Conservation (phyloP, 2,888 invertebrate species). For the Aquatica leii region DNA sequence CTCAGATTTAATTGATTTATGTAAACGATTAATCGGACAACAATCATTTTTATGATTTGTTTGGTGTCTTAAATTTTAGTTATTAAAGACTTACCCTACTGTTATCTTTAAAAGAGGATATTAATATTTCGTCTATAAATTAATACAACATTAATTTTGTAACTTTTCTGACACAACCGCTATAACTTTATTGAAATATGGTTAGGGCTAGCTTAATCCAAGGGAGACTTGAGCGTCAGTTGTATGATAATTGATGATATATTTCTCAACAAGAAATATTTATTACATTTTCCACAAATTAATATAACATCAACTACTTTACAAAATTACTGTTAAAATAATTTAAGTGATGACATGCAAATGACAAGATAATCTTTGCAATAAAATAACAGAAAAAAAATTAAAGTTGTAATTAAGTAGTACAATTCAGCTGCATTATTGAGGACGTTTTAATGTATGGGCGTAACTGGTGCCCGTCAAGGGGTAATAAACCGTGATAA, state of each 20-base stretch:
- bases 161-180: slow-evolving; percentile 4
- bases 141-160: slow-evolving; percentile 8
- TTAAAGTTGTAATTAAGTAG: not conserved
- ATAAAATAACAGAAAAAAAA: no score
- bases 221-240: slow-evolving; percentile 7
- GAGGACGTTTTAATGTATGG: slow-evolving; percentile 4
- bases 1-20: no score
- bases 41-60: no score
- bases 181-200: slow-evolving; percentile 11
- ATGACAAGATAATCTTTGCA: no score
- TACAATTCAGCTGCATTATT: not conserved
- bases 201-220: slow-evolving; percentile 5
- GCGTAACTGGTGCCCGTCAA: slow-evolving; percentile 2
- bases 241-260: slow-evolving; percentile 10
- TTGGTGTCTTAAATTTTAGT: no score
- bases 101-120: slow-evolving; percentile 1
- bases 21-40: no score
- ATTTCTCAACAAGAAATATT: slow-evolving; percentile 3
- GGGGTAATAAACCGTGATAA: slow-evolving; percentile 6
- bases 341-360: not conserved
- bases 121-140: slow-evolving; percentile 7
- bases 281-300: not conserved
- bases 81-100: not conserved
- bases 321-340: not conserved
- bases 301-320: slow-evolving; percentile 3